Evolutionary conservation across 1,140 invertebrate genomes (phyloP), one percentile per base, ranked within the genome.

Genomic region (Hermetia illucens): DNA sequence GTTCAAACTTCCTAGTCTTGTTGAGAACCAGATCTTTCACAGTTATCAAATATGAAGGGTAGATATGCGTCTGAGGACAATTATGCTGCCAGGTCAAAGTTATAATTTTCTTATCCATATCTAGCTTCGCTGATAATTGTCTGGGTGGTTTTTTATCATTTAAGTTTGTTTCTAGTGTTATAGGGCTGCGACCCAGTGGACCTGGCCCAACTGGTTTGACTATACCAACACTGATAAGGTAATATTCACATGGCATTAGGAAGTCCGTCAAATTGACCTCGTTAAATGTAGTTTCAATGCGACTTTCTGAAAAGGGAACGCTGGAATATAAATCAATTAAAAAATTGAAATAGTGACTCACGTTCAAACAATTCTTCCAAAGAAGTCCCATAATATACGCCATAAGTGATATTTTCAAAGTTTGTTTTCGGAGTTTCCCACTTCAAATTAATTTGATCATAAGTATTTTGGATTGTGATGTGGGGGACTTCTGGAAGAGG

Each of bases 161-260:
- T 40, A 71, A 74, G 38, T 71, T 63, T 1, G 82, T 87, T 3
- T 62, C 51, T 3, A 82, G 60, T n/a, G 55, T 57, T 0, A 58
- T 39, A 1, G 71, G 64, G 21, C 58, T 52, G 3, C 53, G 50
- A 17, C 64, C 66, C 10, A 83, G 51, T 5, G 77, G 79, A 4
- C 83, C 83, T 21, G 65, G 51, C 1, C 77, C 74, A 6, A 65
- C 58, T 0, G 74, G 73, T 9, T 67, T 70, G 21, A 74, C 58
- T 2, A 87, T 51, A 1, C 77, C 79, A n/a, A 86, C 73, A 8
- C 70, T 69, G 51, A 87, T 77, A 10, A 77, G 50, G 48, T 87
- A 88, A 0, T 62, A 69, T 46, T 80, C 76, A 49, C 84, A 88
- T 3, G 80, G 69, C 34, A 74, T 67, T 41, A 89, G 52, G n/a